Evolutionary conservation across 1,140 invertebrate genomes (phyloP).

Genomic region (Probaryconus sp.): DNA sequence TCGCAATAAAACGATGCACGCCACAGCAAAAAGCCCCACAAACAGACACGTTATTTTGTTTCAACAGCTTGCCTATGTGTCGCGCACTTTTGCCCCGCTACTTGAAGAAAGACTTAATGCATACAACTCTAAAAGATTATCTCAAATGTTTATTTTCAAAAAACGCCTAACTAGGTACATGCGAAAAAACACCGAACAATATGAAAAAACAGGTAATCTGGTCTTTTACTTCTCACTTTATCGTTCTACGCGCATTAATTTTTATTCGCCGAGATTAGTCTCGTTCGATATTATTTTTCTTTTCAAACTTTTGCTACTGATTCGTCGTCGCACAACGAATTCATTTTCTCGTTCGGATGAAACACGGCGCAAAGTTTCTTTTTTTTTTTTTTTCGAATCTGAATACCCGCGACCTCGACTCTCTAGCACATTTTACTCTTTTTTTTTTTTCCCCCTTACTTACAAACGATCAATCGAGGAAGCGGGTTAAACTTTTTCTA

Average conservation of each 20-base stretch:
- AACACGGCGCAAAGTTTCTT: no score
- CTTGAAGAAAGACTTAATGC: slow-evolving; percentile 63
- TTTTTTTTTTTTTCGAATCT: neutral
- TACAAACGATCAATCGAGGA: slow-evolving; percentile 14
- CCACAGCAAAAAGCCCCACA: slow-evolving; percentile 6
- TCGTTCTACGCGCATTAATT: slow-evolving; percentile 46
- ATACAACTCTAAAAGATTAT: slow-evolving; percentile 63
- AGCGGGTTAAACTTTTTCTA: slow-evolving; percentile 11
- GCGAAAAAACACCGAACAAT: slow-evolving; percentile 67
- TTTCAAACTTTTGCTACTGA: slow-evolving; percentile 48
- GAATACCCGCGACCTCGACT: slow-evolving; percentile 25
- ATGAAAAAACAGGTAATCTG: slow-evolving; percentile 64
- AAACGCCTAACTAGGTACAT: slow-evolving; percentile 66
- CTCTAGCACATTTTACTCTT: slow-evolving; percentile 16
- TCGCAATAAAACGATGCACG: no score
- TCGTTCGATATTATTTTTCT: slow-evolving; percentile 17
- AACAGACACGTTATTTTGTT: slow-evolving; percentile 14
- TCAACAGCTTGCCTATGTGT: slow-evolving; percentile 23
- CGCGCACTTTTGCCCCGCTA: slow-evolving; percentile 46
- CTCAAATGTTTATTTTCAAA: slow-evolving; percentile 65
- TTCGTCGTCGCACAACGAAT: slow-evolving; percentile 47
- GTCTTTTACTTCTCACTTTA: slow-evolving; percentile 57
- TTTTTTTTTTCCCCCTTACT: slow-evolving; percentile 22
- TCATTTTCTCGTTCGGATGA: neutral
- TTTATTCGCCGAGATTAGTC: slow-evolving; percentile 13